A percentile compares a stretch with the other conserved stretches of the same genome.
Conservation (phyloP, 1,140 invertebrate genomes). For the Diploscapter pachys region DNA sequence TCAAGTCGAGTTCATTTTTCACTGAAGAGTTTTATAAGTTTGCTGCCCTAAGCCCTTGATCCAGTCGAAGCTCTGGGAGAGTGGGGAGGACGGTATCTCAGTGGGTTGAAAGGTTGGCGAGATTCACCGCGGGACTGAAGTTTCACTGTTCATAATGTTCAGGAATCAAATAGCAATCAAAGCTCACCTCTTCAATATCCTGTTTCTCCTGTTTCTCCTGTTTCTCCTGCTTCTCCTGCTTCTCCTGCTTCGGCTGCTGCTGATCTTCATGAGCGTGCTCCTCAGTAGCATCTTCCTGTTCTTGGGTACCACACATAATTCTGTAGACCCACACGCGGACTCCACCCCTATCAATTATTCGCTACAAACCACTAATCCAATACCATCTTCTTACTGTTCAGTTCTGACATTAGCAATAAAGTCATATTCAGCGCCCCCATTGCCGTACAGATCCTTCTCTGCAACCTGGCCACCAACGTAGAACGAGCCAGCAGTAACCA, state of each 20-base stretch:
- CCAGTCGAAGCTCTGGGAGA: conserved; percentile 29
- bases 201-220: conserved; percentile 22
- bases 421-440: conserved; percentile 49
- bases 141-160: too few species aligned
- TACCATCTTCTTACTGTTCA: conserved; percentile 44
- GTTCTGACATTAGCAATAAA: conserved; percentile 54
- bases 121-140: conserved; percentile 2
- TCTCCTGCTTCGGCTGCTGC: conserved; percentile 11
- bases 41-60: not conserved
- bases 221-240: conserved; percentile 3
- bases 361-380: too few species aligned
- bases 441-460: conserved; percentile 45
- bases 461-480: conserved; percentile 19
- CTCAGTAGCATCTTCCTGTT: not conserved
- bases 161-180: too few species aligned
- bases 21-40: too few species aligned
- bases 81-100: conserved; percentile 37
- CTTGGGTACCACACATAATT: conserved; percentile 45
- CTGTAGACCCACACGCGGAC: conserved; percentile 57
- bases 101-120: conserved; percentile 35
- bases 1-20: too few species aligned
- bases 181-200: not conserved
- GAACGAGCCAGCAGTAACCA: conserved; percentile 50
- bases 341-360: conserved; percentile 47
- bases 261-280: not conserved